phyloP scores from a whole-genome alignment of 1,140 invertebrate species.

The Drosophila pruinosa region DNA sequence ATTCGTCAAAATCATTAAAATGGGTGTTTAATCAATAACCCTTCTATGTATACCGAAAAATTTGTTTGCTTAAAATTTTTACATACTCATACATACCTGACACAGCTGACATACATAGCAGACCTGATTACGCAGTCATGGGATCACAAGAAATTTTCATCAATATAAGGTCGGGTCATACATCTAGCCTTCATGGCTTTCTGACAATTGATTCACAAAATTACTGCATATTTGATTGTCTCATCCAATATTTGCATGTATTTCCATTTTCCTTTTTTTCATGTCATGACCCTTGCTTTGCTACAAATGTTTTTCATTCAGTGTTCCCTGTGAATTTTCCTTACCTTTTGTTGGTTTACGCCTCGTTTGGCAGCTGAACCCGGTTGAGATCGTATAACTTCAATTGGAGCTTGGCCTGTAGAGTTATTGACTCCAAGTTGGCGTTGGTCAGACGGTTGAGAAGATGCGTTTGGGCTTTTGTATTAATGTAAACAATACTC shows the following conservation, averaged over 20 bases:
- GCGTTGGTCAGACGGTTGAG: not conserved
- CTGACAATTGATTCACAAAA: slow-evolving; percentile 54
- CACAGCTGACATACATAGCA: too few species aligned
- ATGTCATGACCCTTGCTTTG: slow-evolving; percentile 20
- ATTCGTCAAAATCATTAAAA: too few species aligned
- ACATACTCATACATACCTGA: too few species aligned
- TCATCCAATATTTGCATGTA: slow-evolving; percentile 75
- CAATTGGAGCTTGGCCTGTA: slow-evolving; percentile 10
- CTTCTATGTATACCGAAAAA: too few species aligned
- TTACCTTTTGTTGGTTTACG: slow-evolving; percentile 51
- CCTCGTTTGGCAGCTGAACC: slow-evolving; percentile 41
- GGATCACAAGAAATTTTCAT: slow-evolving; percentile 39
- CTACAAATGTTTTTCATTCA: slow-evolving; percentile 10
- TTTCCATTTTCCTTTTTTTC: slow-evolving; percentile 31
- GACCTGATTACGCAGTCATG: slow-evolving; percentile 42
- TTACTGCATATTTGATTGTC: slow-evolving; percentile 80
- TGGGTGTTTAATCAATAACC: too few species aligned
- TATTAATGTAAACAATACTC: slow-evolving; percentile 37
- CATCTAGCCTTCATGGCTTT: not conserved
- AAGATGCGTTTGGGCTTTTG: slow-evolving; percentile 12
- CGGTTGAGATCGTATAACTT: slow-evolving; percentile 10
- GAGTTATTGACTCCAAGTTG: slow-evolving; percentile 38
- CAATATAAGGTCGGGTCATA: slow-evolving; percentile 38
- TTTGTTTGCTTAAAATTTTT: too few species aligned
- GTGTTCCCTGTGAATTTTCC: slow-evolving; percentile 23